Conservation (phyloP, 92 coral and sea anemone genomes). For the Parazoanthus atlanticus region DNA sequence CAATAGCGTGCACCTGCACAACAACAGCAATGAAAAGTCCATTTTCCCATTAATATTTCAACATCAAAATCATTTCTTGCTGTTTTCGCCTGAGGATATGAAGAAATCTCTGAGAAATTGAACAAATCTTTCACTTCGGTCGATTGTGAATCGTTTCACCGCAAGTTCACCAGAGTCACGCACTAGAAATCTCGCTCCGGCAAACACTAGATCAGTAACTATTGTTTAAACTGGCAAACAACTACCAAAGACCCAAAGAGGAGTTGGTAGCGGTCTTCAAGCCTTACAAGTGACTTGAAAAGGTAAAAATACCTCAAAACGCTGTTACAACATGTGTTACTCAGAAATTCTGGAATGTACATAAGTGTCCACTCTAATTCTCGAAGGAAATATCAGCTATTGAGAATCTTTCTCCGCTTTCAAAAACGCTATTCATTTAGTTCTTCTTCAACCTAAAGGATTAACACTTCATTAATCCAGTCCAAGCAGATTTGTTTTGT, state of each 20-base stretch:
- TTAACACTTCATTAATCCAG: background rate
- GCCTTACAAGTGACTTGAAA: background rate
- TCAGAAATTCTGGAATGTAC: background rate
- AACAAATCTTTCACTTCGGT: background rate
- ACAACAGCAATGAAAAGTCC: background rate
- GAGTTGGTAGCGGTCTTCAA: background rate
- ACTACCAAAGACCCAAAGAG: background rate
- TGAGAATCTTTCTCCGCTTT: background rate
- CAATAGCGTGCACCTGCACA: slow-evolving; percentile 14
- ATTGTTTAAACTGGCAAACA: background rate
- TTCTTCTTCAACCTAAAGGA: background rate
- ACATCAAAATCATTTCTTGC: background rate
- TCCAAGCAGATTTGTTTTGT: background rate
- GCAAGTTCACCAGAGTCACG: background rate
- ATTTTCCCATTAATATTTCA: background rate
- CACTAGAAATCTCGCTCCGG: background rate
- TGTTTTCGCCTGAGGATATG: background rate
- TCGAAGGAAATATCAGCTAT: background rate
- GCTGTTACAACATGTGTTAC: background rate
- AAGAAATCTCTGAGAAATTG: background rate
- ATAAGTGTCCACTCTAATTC: background rate
- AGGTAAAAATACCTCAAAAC: background rate
- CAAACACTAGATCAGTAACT: background rate
- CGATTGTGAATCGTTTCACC: background rate
- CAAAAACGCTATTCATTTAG: background rate